phyloP scores from a whole-genome alignment of 2,797 vertebrate species.

The Carapus acus region DNA sequence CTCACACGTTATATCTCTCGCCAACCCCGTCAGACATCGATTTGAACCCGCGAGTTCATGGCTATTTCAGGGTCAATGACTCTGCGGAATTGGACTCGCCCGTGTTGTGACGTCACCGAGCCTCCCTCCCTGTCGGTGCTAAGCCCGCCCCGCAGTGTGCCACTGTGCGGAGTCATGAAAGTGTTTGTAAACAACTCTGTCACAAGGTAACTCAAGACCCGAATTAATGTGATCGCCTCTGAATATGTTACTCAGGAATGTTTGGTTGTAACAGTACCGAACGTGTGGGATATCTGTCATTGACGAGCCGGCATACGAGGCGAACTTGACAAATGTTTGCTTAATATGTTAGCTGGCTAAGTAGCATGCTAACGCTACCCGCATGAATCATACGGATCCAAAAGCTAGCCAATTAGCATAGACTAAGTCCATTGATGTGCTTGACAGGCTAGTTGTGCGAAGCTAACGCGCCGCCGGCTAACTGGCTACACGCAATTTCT shows the following conservation, averaged over 20 bases:
- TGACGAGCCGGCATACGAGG: neutral
- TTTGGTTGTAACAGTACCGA: neutral
- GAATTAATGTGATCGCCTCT: neutral
- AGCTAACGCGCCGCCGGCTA: constrained; percentile 20
- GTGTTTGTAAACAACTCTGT: constrained; percentile 79
- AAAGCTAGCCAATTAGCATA: constrained; percentile 35
- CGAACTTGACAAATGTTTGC: constrained; percentile 19
- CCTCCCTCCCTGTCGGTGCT: constrained; percentile 20
- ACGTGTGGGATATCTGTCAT: neutral
- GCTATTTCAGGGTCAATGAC: too few species aligned
- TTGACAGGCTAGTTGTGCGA: constrained; percentile 24
- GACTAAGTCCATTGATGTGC: neutral
- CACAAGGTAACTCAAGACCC: constrained; percentile 60
- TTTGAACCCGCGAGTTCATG: too few species aligned
- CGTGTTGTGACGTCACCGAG: constrained; percentile 47
- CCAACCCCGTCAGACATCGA: too few species aligned
- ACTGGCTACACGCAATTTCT: constrained; percentile 37
- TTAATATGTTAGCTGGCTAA: constrained; percentile 31
- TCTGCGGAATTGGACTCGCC: constrained; percentile 5
- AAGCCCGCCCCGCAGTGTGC: constrained; percentile 24
- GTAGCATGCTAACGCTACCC: constrained; percentile 28
- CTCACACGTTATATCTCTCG: too few species aligned
- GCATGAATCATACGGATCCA: constrained; percentile 17
- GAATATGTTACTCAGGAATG: neutral
- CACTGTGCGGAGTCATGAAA: constrained; percentile 73